Base-by-base conservation (phyloP, 2,113 vertebrate species). In the Copsychus sechellarum region DNA sequence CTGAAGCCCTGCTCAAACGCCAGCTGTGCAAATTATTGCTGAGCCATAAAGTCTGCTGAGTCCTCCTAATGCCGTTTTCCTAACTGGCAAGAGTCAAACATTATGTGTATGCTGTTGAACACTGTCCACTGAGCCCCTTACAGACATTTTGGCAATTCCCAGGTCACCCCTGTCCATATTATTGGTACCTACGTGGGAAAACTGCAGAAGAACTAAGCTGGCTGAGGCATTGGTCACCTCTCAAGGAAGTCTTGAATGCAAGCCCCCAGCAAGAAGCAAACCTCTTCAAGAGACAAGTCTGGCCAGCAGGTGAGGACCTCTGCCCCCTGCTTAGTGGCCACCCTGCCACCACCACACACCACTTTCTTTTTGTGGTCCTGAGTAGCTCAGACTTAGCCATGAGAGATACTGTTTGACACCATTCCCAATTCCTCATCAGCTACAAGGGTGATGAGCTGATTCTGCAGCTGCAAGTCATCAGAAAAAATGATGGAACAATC, bases 191-290 rank as follows among this genome's bases (percentile, higher is more conserved):
- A 1, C 13, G 12, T 48, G 26, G n/a, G 80, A 77, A 7, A 43
- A 5, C 11, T 60, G 5, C 3, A 76, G 21, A 36, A 42, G 12
- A 54, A 54, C 36, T 17, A n/a, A 22, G 10, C 15, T 91, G 38
- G 18, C 33, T 85, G 57, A 74, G 28, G 8, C 12, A n/a, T 9
- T 3, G 0, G 7, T 38, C 3, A 0, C 8, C 21, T 61, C 43
- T 80, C 47, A 10, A 12, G 6, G 9, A 64, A 62, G 20, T 42
- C 20, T 43, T 18, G 15, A 74, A 66, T 47, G 36, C 25, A 81
- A 85, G 14, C 2, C 17, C 33, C 6, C 57, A 66, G n/a, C 6
- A 57, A 43, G 14, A 6, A 76, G 4, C 3, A 96, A 81, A 60
- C 15, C 19, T 48, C 28, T 45, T 38, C 66, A 81, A 31, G 9